Conservation (phyloP, 2,888 invertebrate genomes). For the Argynnis bischoffii region DNA sequence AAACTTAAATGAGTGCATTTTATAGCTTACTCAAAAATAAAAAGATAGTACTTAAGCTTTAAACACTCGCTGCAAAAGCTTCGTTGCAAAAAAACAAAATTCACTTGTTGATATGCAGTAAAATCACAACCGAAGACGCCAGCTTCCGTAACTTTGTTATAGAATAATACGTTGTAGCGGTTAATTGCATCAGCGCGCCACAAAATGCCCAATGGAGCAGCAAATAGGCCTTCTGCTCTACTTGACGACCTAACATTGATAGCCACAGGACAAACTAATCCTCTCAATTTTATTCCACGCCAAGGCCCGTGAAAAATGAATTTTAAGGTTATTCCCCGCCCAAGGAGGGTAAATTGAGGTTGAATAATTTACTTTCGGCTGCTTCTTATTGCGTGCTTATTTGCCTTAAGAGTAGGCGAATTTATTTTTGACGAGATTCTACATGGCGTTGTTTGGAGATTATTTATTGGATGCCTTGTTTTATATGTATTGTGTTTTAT, state of each 20-base stretch:
- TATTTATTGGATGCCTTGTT: constrained; percentile 20
- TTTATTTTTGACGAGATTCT: constrained; percentile 39
- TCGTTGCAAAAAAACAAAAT: neutral
- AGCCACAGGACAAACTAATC: constrained; percentile 61
- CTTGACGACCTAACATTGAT: constrained; percentile 62
- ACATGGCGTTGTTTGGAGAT: constrained; percentile 33
- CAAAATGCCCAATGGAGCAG: constrained; percentile 69
- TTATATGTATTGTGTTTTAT: neutral
- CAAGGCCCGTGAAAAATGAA: constrained; percentile 63
- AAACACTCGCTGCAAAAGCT: neutral
- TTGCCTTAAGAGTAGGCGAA: constrained; percentile 36
- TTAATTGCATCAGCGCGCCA: constrained; percentile 63
- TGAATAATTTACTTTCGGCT: constrained; percentile 58
- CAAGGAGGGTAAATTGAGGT: constrained; percentile 55
- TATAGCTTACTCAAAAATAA: no score
- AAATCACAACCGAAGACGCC: constrained; percentile 26
- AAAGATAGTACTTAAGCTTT: no score
- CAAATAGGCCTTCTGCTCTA: constrained; percentile 76
- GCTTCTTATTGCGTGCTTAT: constrained; percentile 47
- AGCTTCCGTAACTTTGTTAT: constrained; percentile 28
- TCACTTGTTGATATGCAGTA: constrained; percentile 2
- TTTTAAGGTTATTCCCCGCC: constrained; percentile 57
- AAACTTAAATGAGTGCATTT: no score
- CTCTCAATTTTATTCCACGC: constrained; percentile 58
- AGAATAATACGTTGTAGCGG: constrained; percentile 36